phyloP scores from a whole-genome alignment of 2,113 vertebrate genomes.

The Bujurquina vittata region DNA sequence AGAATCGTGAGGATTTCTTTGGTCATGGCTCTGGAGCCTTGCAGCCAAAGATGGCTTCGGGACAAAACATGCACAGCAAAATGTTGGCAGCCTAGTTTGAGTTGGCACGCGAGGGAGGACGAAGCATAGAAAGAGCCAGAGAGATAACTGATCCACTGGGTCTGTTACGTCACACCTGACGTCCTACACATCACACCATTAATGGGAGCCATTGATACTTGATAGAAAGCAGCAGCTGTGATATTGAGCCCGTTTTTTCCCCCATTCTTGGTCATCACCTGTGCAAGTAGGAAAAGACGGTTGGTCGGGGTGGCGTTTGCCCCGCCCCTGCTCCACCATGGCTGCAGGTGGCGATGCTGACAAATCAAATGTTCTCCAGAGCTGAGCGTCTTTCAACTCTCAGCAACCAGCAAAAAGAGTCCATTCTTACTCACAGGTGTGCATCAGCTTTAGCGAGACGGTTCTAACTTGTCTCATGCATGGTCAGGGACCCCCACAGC shows the following conservation, averaged over 20 bases:
- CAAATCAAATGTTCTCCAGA: fast-evolving
- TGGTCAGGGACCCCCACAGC: background rate
- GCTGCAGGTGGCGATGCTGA: background rate
- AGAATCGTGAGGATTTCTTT: background rate
- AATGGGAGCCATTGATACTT: background rate
- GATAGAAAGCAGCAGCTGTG: background rate
- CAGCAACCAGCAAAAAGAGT: background rate
- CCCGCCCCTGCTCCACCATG: background rate
- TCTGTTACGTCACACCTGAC: background rate
- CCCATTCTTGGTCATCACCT: background rate
- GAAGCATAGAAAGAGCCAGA: background rate
- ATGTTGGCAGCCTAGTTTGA: background rate
- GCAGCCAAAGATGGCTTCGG: fast-evolving
- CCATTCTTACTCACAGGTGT: background rate
- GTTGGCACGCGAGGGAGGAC: background rate
- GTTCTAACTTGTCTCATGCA: fast-evolving
- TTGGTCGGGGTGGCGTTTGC: background rate
- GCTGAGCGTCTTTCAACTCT: background rate
- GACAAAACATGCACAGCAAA: background rate
- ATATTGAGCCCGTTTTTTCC: background rate
- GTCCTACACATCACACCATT: background rate
- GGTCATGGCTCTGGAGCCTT: background rate
- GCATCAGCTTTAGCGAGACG: background rate
- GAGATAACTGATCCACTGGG: background rate
- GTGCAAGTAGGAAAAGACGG: background rate